Conservation (phyloP, 1,140 invertebrate genomes). For the Bathynomus jamesi region DNA sequence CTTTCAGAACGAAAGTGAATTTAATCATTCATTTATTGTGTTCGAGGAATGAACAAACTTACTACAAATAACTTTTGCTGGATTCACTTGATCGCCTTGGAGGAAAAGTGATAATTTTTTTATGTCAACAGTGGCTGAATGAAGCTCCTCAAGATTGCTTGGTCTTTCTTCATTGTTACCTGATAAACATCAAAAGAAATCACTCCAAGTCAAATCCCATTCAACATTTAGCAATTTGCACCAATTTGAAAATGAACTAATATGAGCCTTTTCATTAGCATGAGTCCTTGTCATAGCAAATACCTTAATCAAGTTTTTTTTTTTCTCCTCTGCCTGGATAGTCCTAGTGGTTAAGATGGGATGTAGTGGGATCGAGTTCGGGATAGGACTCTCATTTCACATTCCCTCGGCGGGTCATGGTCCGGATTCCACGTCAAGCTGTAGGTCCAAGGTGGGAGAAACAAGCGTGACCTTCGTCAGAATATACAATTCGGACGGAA, state of each 20-base stretch:
- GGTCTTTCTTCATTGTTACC: not conserved
- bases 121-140: constrained; percentile 45
- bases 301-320: not conserved
- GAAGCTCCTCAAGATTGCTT: not conserved
- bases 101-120: constrained; percentile 52
- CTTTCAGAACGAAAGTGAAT: too few species aligned
- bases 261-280: not conserved
- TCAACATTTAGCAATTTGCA: not conserved
- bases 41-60: too few species aligned
- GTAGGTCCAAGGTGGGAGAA: too few species aligned
- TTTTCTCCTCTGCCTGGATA: too few species aligned
- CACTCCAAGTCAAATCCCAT: not conserved
- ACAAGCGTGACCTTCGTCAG: too few species aligned
- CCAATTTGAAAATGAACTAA: not conserved
- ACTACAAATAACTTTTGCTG: constrained; percentile 52
- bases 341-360: too few species aligned
- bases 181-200: not conserved
- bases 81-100: constrained; percentile 52
- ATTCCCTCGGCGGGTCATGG: too few species aligned
- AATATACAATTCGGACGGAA: too few species aligned
- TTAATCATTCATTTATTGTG: too few species aligned
- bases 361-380: too few species aligned
- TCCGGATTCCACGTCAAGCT: too few species aligned
- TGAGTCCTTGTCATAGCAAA: not conserved
- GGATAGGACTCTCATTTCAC: too few species aligned